A percentile compares a stretch with the other conserved stretches of the same genome.
These are phyloP conservation scores for Ecdyonurus torrentis DNA, from an alignment of 2,888 invertebrate species.

Conservation along the genomic window DNA sequence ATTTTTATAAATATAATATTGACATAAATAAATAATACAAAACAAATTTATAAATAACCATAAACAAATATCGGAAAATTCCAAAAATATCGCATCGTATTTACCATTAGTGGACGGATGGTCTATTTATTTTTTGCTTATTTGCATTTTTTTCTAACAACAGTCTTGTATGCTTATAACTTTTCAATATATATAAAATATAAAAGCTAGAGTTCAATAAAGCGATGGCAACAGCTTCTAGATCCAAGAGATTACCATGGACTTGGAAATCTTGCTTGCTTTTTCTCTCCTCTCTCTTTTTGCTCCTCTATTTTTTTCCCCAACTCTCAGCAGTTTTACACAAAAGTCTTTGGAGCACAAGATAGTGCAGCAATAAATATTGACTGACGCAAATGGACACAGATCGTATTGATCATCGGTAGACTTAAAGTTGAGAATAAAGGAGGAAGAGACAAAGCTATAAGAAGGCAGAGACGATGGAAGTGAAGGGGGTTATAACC, in stretches of 20 bases:
- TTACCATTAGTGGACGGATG: too few relatives aligned
- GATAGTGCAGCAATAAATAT: constrained; percentile 14
- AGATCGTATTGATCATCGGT: constrained; percentile 4
- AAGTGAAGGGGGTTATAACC: background rate
- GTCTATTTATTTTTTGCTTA: too few relatives aligned
- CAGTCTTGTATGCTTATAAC: too few relatives aligned
- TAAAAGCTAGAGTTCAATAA: constrained; percentile 8
- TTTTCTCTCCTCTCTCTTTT: background rate
- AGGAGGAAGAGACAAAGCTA: background rate
- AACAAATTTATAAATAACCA: background rate
- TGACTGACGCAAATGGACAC: constrained; percentile 14
- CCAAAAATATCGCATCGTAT: too few relatives aligned
- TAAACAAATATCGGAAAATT: background rate
- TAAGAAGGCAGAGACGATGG: background rate
- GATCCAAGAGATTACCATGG: constrained; percentile 12
- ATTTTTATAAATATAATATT: background rate
- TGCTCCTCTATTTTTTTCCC: constrained; percentile 7
- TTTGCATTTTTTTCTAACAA: too few relatives aligned
- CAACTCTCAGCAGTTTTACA: constrained; percentile 13
- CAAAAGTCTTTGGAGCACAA: constrained; percentile 9
- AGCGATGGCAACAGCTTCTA: constrained; percentile 14
- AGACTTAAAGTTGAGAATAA: constrained; percentile 1
- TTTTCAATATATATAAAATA: too few relatives aligned
- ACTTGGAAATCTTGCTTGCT: too few relatives aligned
- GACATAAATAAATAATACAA: constrained; percentile 3